These are phyloP conservation scores for Motacilla tschutschensis DNA, from an alignment of 2,113 vertebrate genomes.

Conservation along the genomic window DNA sequence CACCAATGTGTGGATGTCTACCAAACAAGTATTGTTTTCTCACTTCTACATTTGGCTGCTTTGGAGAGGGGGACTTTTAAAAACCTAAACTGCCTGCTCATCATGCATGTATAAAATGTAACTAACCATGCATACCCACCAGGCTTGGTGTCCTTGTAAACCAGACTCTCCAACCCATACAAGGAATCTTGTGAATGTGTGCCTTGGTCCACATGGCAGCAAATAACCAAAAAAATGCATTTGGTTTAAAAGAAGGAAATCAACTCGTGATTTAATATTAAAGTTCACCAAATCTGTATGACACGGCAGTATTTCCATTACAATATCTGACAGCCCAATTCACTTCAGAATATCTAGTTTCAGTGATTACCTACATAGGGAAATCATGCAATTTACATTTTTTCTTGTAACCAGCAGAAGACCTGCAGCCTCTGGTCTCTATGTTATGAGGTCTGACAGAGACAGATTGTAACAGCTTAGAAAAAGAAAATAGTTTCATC, in stretches of 20 bases:
- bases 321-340: not conserved
- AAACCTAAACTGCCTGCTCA: not conserved
- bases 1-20: not conserved
- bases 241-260: conserved; percentile 23
- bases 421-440: not conserved
- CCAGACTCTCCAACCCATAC: conserved; percentile 86
- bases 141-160: conserved; percentile 84
- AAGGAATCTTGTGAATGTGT: conserved; percentile 82
- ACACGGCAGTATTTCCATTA: not conserved
- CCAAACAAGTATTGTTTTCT: not conserved
- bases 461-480: not conserved
- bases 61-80: not conserved
- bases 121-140: conserved; percentile 83
- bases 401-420: not conserved
- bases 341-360: not conserved
- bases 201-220: conserved; percentile 76
- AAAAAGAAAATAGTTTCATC: not conserved
- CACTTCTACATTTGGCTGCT: not conserved
- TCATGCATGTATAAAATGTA: not conserved
- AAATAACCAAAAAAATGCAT: conserved; percentile 26
- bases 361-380: not conserved
- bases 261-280: not conserved
- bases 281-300: not conserved
- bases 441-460: not conserved
- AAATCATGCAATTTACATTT: not conserved